Conservation (phyloP, 37 sponge, comb jelly and placozoan species). For the Haliclona indistincta region DNA sequence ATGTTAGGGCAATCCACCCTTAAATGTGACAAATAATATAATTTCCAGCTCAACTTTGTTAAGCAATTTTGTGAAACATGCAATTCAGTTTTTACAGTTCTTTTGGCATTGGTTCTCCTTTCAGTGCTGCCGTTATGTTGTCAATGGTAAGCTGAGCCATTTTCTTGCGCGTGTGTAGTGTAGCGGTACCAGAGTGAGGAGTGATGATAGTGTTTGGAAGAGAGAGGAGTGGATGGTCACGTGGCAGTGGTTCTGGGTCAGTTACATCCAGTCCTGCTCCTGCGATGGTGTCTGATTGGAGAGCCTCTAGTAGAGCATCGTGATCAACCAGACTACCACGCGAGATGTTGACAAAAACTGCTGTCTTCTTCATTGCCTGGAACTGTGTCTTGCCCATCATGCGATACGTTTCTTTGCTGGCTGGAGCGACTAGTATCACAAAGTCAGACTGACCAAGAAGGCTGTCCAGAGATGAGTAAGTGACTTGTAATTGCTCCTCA, state of each 20-base stretch:
- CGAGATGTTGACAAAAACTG: slow-evolving; percentile 79
- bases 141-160: slow-evolving; percentile 71
- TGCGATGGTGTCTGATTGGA: slow-evolving; percentile 52
- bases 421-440: slow-evolving; percentile 76
- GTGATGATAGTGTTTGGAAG: slow-evolving; percentile 76
- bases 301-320: slow-evolving; percentile 76
- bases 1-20: too few species aligned
- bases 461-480: slow-evolving; percentile 42
- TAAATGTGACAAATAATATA: too few species aligned
- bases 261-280: slow-evolving; percentile 92
- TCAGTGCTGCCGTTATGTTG: slow-evolving; percentile 72
- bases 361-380: slow-evolving; percentile 64
- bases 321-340: slow-evolving; percentile 87
- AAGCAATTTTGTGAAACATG: neutral
- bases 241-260: slow-evolving; percentile 89
- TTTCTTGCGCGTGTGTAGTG: slow-evolving; percentile 58
- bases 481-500: slow-evolving; percentile 53
- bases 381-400: slow-evolving; percentile 80
- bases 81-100: slow-evolving; percentile 24
- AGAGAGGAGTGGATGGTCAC: slow-evolving; percentile 77
- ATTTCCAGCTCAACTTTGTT: too few species aligned
- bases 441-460: slow-evolving; percentile 72
- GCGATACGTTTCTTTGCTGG: slow-evolving; percentile 54
- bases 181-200: slow-evolving; percentile 88
- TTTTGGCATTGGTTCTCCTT: slow-evolving; percentile 49